Evolutionary conservation across 2,113 vertebrate species (phyloP).

Genomic region (Etia nguti): DNA sequence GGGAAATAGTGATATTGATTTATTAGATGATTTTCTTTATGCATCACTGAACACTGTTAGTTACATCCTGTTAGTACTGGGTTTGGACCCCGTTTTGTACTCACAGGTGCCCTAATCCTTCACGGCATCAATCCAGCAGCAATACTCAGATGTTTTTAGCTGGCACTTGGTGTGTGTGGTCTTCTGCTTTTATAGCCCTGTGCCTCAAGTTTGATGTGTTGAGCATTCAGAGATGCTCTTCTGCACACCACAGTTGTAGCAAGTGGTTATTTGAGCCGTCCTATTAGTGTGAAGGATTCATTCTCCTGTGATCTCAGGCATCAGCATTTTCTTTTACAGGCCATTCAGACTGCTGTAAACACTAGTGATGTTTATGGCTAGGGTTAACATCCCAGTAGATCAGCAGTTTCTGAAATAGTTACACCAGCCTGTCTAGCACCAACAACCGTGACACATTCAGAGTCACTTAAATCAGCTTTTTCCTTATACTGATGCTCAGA

Average conservation of each 20-base stretch:
- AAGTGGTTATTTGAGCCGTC: background rate
- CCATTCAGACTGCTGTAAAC: background rate
- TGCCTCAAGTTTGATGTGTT: background rate
- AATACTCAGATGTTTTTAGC: background rate
- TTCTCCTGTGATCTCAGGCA: background rate
- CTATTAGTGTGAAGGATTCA: background rate
- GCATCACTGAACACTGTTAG: background rate
- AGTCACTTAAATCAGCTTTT: background rate
- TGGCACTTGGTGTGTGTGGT: background rate
- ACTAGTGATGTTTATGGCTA: background rate
- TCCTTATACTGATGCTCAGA: background rate
- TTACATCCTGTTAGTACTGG: background rate
- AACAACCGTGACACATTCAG: background rate
- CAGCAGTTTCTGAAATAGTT: background rate
- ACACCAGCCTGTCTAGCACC: background rate
- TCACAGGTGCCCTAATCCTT: background rate
- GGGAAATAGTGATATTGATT: background rate
- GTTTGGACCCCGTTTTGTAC: background rate
- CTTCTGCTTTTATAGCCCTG: background rate
- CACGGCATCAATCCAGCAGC: background rate
- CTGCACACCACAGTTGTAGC: background rate
- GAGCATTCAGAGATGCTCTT: background rate
- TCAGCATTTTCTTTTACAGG: background rate
- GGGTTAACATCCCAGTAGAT: background rate
- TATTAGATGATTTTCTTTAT: background rate